Conservation (phyloP, 2,113 vertebrate species). For the Oryctolagus cuniculus region DNA sequence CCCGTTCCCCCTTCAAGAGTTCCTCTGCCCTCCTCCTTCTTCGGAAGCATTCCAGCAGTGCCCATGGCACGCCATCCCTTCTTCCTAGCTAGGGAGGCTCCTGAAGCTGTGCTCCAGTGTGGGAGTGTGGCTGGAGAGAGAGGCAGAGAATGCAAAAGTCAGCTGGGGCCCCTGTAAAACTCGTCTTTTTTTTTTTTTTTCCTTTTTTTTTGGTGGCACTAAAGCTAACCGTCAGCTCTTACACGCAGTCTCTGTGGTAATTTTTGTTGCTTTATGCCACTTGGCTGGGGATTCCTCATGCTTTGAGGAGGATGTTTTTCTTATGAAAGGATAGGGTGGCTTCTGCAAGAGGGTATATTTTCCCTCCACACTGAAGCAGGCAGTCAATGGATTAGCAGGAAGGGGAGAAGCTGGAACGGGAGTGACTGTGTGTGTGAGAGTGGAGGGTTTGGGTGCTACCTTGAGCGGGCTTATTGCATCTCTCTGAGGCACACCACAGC, state of each 20-base stretch:
- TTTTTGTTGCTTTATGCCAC: neutral
- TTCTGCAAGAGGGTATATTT: neutral
- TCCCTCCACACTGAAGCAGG: neutral
- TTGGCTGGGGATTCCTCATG: neutral
- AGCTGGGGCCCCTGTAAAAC: neutral
- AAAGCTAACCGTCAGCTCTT: neutral
- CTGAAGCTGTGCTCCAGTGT: conserved; percentile 32
- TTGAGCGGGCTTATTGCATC: neutral
- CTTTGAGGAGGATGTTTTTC: neutral
- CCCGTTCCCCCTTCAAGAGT: conserved; percentile 43
- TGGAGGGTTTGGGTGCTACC: neutral
- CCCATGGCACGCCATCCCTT: neutral
- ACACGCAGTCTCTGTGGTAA: neutral
- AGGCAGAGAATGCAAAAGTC: neutral
- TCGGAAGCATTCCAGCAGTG: conserved; percentile 55
- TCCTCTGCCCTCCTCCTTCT: conserved; percentile 35
- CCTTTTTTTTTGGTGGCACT: conserved; percentile 33
- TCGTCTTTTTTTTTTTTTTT: neutral
- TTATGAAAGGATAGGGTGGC: neutral
- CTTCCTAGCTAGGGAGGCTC: conserved; percentile 30
- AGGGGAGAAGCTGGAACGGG: neutral
- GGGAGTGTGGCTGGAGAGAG: neutral
- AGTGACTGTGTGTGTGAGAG: neutral
- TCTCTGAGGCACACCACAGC: conserved; percentile 1
- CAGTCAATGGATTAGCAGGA: neutral